Conservation (phyloP, 1,140 invertebrate genomes). For the Drosophila kepulauana region DNA sequence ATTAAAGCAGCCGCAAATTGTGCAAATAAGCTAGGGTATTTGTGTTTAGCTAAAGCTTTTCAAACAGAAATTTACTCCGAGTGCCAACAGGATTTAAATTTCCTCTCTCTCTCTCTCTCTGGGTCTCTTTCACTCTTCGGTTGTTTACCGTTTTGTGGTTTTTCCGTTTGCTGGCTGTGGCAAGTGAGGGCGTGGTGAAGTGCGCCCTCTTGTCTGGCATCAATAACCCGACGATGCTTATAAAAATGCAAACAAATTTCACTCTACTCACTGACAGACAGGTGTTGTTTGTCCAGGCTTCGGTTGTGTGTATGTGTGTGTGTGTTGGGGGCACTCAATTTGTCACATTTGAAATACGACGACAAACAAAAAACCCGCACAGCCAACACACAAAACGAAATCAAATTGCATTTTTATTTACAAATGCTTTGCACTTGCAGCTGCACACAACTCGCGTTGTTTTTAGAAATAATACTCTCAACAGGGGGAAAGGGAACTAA, state of each 20-base stretch:
- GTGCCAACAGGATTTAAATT: background rate
- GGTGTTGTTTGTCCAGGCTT: slow-evolving; percentile 55
- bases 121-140: background rate
- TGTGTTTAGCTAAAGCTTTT: slow-evolving; percentile 6
- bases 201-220: slow-evolving; percentile 49
- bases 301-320: slow-evolving; percentile 13
- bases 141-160: slow-evolving; percentile 68
- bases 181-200: background rate
- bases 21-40: slow-evolving; percentile 25
- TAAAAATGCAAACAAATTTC: slow-evolving; percentile 83
- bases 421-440: slow-evolving; percentile 75
- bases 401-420: slow-evolving; percentile 83
- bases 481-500: slow-evolving; percentile 2
- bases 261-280: slow-evolving; percentile 27
- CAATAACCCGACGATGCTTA: slow-evolving; percentile 67
- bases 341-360: slow-evolving; percentile 81
- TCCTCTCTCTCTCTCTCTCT: slow-evolving; percentile 19
- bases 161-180: slow-evolving; percentile 35
- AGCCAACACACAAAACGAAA: slow-evolving; percentile 55
- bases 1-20: slow-evolving; percentile 29
- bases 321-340: slow-evolving; percentile 66
- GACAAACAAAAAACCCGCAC: slow-evolving; percentile 44
- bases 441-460: slow-evolving; percentile 42
- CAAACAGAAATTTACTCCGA: background rate
- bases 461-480: slow-evolving; percentile 38